Conservation (phyloP, 1,140 invertebrate species). For the Cecropterus lyciades region DNA sequence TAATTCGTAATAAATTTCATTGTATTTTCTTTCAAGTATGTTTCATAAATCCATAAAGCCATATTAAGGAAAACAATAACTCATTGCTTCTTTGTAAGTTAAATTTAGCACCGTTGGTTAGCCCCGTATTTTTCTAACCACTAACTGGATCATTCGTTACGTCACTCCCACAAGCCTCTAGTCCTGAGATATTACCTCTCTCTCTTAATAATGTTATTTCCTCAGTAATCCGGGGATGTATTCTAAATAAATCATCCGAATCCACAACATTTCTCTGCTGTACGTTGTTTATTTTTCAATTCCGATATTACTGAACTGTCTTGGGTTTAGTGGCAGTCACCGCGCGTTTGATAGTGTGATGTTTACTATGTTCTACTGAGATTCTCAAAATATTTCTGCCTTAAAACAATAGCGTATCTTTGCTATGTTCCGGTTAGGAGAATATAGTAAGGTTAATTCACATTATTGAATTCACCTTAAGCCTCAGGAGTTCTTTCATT, state of each 20-base stretch:
- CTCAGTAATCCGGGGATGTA: constrained; percentile 32
- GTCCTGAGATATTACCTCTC: constrained; percentile 36
- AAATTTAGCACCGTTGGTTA: not conserved
- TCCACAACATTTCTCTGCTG: constrained; percentile 31
- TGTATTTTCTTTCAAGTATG: no score
- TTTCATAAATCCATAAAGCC: no score
- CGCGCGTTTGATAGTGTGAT: no score
- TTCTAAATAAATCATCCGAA: constrained; percentile 37
- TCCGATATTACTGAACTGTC: constrained; percentile 3
- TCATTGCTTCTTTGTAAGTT: constrained; percentile 6
- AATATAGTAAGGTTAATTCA: no score
- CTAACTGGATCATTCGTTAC: constrained; percentile 34
- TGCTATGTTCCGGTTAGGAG: no score
- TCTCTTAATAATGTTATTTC: constrained; percentile 37
- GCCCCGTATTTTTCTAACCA: constrained; percentile 22
- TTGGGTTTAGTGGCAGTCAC: no score
- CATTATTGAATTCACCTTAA: no score
- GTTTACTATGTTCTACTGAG: no score
- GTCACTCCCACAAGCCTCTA: constrained; percentile 32
- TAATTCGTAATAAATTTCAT: no score
- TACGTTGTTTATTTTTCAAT: constrained; percentile 27
- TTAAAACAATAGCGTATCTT: no score
- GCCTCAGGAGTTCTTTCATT: no score
- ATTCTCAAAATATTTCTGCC: no score
- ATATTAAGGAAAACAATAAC: not conserved